Evolutionary conservation across 2,113 vertebrate genomes (phyloP), one percentile per base, ranked within the genome.

Genomic region (Marmota monax): DNA sequence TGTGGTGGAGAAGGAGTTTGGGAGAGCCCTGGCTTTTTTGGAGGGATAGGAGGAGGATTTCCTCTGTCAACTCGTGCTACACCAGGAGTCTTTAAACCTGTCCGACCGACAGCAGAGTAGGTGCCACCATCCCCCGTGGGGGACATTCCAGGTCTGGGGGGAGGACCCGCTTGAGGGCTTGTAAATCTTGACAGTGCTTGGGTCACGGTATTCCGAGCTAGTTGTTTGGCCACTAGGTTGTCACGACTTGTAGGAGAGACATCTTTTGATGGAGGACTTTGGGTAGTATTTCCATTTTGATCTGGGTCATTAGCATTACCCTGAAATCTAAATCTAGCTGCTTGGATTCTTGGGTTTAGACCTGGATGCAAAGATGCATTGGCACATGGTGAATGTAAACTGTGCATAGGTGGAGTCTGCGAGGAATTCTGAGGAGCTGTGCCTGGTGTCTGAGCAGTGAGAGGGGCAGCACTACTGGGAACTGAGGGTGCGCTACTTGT

Each of bases 1-100:
- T 99, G 99, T 83, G 99, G 99, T 79, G 99, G 99, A 70, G 99
- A 99, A 85, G 99, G 99, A 97, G 99, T 99, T 96, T 99, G 99
- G 65, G 99, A 99, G 85, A 99, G 99, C 98, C 99, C 99, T 94
- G 99, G 99, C 95, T 99, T 99, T 99, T 99, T 99, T 96, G 99
- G 99, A 97, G 99, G 99, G 98, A 99, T 99, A 20, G 99, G 99
- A 76, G 99, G 99, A 96, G 99, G 99, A 96, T 99, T 99, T 97
- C 99, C 99, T 98, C 99, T 98, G 98, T 99, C 99, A 92, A 99
- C 99, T 97, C 99, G 98, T 90, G 99, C 98, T 90, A 98, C 99
- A 3, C 99, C 98, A 3, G 99, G 99, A 78, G 99, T 99, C 98
- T 99, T 99, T 98, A 99, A 95, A 97, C 98, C 97, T 53, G 98